Base-by-base conservation (phyloP, 2,113 vertebrate genomes). In the Phrynocephalus versicolor region DNA sequence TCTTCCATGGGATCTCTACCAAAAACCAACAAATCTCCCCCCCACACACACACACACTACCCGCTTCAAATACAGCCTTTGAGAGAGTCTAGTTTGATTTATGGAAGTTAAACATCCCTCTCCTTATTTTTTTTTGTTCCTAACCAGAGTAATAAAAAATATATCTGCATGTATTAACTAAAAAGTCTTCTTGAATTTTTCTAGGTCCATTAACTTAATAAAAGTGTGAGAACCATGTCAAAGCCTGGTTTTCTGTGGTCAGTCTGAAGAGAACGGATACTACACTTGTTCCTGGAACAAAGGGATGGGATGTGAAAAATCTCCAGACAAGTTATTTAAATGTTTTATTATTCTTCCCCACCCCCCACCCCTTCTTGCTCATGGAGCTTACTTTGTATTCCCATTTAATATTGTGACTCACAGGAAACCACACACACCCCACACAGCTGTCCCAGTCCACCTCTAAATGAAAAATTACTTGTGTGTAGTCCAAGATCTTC, bases 331-430 rank as follows among this genome's bases (percentile, higher is more conserved):
- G 6, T 16, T 30, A 78, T 78, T 82, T 77, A 45, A 78, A 77
- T 62, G 23, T 35, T 85, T 65, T 81, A 89, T 88, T 70, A 65
- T 16, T 45, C 37, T 39, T 87, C 45, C 10, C 45, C 45, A 5
- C 45, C 45, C 45, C 45, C 5, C 45, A 5, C 45, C 45, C 45
- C 90, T 6, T n/a, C 70, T 51, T 8, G 80, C 51, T 60, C 55
- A 65, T 57, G 45, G 87, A 88, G 77, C 65, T 30, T 91, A n/a
- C 64, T n/a, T 93, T 79, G 67, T 81, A 84, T 88, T 72, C 9
- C 85, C 19, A 57, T 58, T 87, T 60, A 35, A n/a, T 87, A 37
- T 35, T 84, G 6, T 73, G 77, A 70, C 85, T 90, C 74, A 83
- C 81, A 87, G 62, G 1, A 65, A 86, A 77, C 75, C 41, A 55